These are phyloP conservation scores for Eufriesea mexicana DNA, from an alignment of 1,140 invertebrate species.

Conservation along the genomic window DNA sequence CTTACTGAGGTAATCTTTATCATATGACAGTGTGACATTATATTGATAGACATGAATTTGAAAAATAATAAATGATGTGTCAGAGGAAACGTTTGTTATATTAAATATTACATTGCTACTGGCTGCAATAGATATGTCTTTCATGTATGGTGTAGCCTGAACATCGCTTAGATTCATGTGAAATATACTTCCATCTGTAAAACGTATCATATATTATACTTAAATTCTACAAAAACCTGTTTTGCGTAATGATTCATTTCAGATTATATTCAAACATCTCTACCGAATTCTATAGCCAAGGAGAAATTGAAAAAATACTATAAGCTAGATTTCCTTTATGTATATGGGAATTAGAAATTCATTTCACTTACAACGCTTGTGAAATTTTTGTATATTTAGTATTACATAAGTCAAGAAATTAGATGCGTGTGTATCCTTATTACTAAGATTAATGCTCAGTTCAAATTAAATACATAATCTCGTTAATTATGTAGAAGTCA, in stretches of 20 bases:
- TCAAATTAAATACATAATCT: not conserved
- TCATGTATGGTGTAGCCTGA: slow-evolving; percentile 54
- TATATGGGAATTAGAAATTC: not conserved
- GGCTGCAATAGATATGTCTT: slow-evolving; percentile 55
- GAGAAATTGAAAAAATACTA: not conserved
- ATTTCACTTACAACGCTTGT: not conserved
- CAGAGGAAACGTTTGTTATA: slow-evolving; percentile 80
- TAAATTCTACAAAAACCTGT: not conserved
- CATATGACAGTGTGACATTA: slow-evolving; percentile 85
- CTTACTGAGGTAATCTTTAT: slow-evolving; percentile 69
- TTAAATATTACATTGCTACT: slow-evolving; percentile 76
- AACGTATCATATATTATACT: slow-evolving; percentile 29
- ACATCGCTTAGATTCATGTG: slow-evolving; percentile 39
- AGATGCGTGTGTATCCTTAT: not conserved
- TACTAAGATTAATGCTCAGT: not conserved
- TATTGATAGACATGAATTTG: slow-evolving; percentile 86
- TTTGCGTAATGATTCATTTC: not conserved
- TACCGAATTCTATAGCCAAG: not conserved
- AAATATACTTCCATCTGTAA: slow-evolving; percentile 56
- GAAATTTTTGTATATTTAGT: not conserved
- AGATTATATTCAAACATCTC: not conserved
- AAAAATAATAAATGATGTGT: slow-evolving; percentile 84
- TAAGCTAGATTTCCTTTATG: too few relatives aligned
- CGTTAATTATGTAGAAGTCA: not conserved
- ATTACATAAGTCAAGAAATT: not conserved